A percentile compares a stretch with the other conserved stretches of the same genome.
phyloP scores from a whole-genome alignment of 1,140 invertebrate species.

The Magallana ariakensis region DNA sequence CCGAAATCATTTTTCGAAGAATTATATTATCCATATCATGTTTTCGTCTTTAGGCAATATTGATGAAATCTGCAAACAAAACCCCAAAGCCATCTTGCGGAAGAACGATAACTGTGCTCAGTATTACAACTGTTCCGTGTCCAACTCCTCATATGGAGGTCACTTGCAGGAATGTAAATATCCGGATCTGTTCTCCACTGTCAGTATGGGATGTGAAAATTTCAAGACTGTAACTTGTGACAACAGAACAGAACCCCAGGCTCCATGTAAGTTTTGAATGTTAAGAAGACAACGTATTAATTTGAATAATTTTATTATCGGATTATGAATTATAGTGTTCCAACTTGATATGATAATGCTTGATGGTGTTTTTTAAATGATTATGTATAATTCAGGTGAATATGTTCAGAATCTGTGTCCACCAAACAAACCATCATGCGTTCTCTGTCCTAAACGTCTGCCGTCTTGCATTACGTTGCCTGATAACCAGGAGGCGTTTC shows the following conservation, averaged over 20 bases:
- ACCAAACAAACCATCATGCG: constrained; percentile 45
- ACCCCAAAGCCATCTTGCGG: constrained; percentile 17
- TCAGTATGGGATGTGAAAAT: constrained; percentile 45
- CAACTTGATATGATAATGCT: background rate
- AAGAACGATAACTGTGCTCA: constrained; percentile 67
- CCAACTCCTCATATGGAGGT: background rate
- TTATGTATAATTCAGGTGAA: constrained; percentile 55
- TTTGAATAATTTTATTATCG: background rate
- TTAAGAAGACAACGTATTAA: background rate
- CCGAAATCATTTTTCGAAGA: background rate
- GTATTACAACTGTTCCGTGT: constrained; percentile 65
- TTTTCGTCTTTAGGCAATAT: constrained; percentile 53
- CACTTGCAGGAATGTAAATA: constrained; percentile 49
- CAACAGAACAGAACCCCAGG: constrained; percentile 39
- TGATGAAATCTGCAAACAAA: constrained; percentile 45
- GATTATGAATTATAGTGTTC: no score
- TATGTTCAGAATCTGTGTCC: constrained; percentile 61
- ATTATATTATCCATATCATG: background rate
- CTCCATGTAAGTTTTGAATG: constrained; percentile 48
- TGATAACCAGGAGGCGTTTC: constrained; percentile 58
- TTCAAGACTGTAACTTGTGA: constrained; percentile 48
- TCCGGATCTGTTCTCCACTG: constrained; percentile 41
- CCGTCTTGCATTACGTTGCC: constrained; percentile 58
- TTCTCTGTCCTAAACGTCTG: constrained; percentile 51
- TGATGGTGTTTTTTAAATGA: no score